Conservation (phyloP, 2,888 invertebrate genomes). For the Conomelus anceps region DNA sequence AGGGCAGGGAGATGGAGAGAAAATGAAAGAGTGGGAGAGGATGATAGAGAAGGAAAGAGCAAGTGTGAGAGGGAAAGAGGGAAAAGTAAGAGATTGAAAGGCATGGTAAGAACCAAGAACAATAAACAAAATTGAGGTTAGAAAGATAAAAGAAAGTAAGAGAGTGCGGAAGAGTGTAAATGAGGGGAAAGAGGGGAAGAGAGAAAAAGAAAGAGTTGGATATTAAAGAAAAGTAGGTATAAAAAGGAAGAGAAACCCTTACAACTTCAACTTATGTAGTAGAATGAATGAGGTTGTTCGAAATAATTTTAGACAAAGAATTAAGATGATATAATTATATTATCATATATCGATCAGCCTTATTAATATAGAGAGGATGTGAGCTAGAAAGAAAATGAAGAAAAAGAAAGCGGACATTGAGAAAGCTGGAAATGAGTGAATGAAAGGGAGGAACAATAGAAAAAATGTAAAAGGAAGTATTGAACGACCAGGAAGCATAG, state of each 20-base stretch:
- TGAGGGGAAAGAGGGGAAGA: background rate
- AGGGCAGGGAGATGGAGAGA: background rate
- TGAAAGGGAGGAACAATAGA: background rate
- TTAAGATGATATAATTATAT: too few species aligned
- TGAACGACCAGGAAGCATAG: background rate
- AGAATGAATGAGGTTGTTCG: background rate
- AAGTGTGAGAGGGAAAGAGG: background rate
- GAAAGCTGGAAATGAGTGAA: background rate
- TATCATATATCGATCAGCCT: too few species aligned
- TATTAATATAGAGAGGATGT: too few species aligned
- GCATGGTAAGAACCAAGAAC: too few species aligned
- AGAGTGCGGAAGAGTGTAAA: background rate
- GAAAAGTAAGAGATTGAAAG: background rate
- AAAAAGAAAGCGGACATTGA: background rate
- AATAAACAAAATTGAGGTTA: too few species aligned
- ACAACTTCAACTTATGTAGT: too few species aligned
- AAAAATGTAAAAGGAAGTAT: too few species aligned
- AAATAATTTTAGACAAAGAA: background rate
- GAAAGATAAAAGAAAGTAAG: too few species aligned
- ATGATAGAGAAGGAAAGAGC: background rate
- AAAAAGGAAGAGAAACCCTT: too few species aligned
- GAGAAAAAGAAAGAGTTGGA: background rate
- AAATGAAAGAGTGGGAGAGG: background rate
- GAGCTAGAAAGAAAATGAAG: background rate
- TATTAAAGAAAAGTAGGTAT: background rate